Percentiles rank a stretch among this genome's conserved stretches.
Evolutionary conservation across 2,888 invertebrate species (phyloP).

Genomic region (Tyria jacobaeae): DNA sequence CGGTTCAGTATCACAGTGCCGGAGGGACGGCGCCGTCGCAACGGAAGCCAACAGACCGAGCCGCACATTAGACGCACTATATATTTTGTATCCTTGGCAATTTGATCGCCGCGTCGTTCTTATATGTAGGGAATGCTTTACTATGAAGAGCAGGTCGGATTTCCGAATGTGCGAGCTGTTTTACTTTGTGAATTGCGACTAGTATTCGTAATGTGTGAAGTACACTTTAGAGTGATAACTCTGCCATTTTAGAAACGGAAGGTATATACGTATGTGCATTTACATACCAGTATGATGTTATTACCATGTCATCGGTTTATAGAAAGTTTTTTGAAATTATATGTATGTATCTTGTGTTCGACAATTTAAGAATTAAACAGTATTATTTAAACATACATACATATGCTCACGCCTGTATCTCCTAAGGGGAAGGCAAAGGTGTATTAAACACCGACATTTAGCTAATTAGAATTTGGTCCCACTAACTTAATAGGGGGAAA

Average conservation of each 20-base stretch:
- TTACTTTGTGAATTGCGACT: not conserved
- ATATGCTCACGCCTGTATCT: too few relatives aligned
- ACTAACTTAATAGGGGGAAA: too few relatives aligned
- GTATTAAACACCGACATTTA: too few relatives aligned
- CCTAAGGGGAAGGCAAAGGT: too few relatives aligned
- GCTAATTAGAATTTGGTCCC: too few relatives aligned
- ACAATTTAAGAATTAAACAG: slow-evolving; percentile 20
- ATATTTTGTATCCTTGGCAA: slow-evolving; percentile 40
- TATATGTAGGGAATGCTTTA: slow-evolving; percentile 29
- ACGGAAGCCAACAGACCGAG: slow-evolving; percentile 69
- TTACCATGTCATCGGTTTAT: not conserved
- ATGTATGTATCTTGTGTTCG: not conserved
- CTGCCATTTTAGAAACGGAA: not conserved
- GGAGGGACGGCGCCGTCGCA: slow-evolving; percentile 62
- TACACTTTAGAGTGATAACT: not conserved
- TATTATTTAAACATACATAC: slow-evolving; percentile 24
- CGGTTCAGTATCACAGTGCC: slow-evolving; percentile 61
- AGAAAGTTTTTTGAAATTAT: not conserved
- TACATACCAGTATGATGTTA: not conserved
- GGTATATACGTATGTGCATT: not conserved
- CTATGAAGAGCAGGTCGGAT: slow-evolving; percentile 1
- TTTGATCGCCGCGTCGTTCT: slow-evolving; percentile 24
- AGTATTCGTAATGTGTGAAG: not conserved
- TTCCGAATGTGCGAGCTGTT: not conserved
- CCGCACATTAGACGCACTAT: slow-evolving; percentile 51